phyloP scores from a whole-genome alignment of 2,797 vertebrate species.

The Mormyrops attenuatus region DNA sequence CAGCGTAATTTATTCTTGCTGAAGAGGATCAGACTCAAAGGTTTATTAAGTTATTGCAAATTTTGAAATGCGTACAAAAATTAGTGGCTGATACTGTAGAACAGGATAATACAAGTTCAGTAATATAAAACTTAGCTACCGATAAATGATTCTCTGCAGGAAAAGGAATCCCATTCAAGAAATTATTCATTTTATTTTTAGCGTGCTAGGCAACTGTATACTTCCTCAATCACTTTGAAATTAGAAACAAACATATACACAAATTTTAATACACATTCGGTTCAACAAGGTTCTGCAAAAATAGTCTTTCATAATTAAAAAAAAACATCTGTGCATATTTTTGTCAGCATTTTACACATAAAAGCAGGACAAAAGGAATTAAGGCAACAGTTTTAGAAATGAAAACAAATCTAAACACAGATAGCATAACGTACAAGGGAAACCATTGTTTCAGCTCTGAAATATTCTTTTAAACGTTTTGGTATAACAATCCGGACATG shows the following conservation, averaged over 20 bases:
- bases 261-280: slow-evolving; percentile 25
- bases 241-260: slow-evolving; percentile 34
- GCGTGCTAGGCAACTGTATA: slow-evolving; percentile 18
- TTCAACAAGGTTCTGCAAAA: slow-evolving; percentile 43
- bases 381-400: slow-evolving; percentile 56
- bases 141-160: neutral
- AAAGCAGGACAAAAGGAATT: slow-evolving; percentile 56
- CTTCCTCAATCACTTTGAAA: slow-evolving; percentile 21
- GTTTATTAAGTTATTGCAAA: neutral
- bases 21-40: neutral
- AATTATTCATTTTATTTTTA: slow-evolving; percentile 16
- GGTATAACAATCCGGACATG: neutral
- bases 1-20: neutral
- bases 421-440: neutral
- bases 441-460: slow-evolving; percentile 29
- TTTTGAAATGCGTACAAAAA: neutral
- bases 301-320: slow-evolving; percentile 32
- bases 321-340: slow-evolving; percentile 40
- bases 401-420: slow-evolving; percentile 31
- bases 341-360: slow-evolving; percentile 55
- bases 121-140: neutral
- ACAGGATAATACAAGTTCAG: neutral
- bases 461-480: neutral
- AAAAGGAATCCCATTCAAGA: neutral
- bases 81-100: neutral